These are phyloP conservation scores for Isaurus tuberculatus DNA, from an alignment of 92 coral and sea anemone genomes.

Conservation along the genomic window DNA sequence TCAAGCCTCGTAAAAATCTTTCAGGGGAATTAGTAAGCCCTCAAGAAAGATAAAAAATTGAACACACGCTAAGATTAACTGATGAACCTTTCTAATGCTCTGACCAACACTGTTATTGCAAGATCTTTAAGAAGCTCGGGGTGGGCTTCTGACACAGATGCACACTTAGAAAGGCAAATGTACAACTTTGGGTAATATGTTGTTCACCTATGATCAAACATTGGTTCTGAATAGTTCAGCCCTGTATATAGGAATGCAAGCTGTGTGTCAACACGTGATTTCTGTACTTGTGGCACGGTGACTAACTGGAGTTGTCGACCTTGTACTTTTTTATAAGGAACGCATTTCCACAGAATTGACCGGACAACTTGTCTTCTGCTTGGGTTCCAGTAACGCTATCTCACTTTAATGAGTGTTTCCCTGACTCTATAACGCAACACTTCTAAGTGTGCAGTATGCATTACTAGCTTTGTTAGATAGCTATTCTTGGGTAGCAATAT, in stretches of 20 bases:
- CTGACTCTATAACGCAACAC: neutral
- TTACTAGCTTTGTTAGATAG: no score
- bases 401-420: constrained; percentile 10
- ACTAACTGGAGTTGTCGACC: constrained; percentile 1
- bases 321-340: neutral
- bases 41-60: no score
- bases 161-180: constrained; percentile 33
- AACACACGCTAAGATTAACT: no score
- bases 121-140: constrained; percentile 55
- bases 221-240: constrained; percentile 30
- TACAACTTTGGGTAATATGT: no score
- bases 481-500: no score
- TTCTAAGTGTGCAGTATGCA: no score
- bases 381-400: constrained; percentile 7
- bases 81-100: constrained; percentile 46
- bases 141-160: constrained; percentile 42
- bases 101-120: constrained; percentile 32
- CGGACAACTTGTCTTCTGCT: neutral
- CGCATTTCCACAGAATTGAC: neutral
- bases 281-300: no score
- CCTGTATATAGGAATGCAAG: neutral
- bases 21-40: no score
- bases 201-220: neutral
- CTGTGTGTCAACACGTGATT: neutral
- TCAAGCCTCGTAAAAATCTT: no score